Evolutionary conservation across 2,888 invertebrate genomes (phyloP).

Genomic region (Lamellibrachia columna): DNA sequence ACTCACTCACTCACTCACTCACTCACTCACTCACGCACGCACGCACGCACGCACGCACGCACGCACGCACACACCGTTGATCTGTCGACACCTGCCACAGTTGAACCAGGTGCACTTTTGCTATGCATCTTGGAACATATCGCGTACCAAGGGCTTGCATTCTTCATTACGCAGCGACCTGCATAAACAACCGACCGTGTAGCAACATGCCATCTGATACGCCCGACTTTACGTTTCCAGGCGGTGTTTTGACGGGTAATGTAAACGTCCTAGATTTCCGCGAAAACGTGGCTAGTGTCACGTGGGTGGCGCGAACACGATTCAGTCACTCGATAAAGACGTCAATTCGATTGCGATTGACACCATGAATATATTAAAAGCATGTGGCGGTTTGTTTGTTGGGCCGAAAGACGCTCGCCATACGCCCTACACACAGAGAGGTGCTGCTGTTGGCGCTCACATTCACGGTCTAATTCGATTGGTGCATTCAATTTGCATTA

Average conservation of each 20-base stretch:
- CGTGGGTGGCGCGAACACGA: neutral
- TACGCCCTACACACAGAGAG: too few species aligned
- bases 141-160: neutral
- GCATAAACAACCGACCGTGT: neutral
- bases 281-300: neutral
- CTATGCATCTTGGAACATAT: neutral
- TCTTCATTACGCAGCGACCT: neutral
- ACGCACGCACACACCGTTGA: neutral
- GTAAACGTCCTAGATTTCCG: neutral
- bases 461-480: too few species aligned
- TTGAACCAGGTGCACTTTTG: neutral
- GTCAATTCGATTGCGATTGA: too few species aligned
- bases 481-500: too few species aligned
- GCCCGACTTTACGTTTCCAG: neutral
- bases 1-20: too few species aligned
- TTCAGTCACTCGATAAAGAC: neutral
- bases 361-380: too few species aligned
- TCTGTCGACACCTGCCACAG: neutral
- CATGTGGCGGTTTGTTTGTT: too few species aligned
- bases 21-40: too few species aligned
- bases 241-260: neutral
- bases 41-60: too few species aligned
- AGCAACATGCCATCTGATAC: neutral
- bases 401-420: too few species aligned
- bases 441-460: too few species aligned